A percentile compares a stretch with the other conserved stretches of the same genome.
Evolutionary conservation across 2,797 vertebrate species (phyloP).

Genomic region (Lepus townsendii): DNA sequence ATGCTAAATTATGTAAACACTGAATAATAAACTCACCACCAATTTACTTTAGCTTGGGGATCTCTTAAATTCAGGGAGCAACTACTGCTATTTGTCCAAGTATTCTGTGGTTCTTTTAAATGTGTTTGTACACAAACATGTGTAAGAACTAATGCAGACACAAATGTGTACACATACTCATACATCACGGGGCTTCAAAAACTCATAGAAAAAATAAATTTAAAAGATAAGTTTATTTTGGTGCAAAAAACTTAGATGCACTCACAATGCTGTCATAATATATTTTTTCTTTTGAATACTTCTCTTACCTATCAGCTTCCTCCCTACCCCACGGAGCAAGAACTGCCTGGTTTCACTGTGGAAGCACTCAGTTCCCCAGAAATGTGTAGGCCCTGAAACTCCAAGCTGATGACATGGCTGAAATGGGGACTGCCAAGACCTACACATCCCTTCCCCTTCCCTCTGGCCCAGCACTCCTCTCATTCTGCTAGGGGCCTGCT

Average conservation of each 20-base stretch:
- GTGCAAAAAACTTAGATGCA: no score
- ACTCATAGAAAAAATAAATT: no score
- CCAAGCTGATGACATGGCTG: not conserved
- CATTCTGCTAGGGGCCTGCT: not conserved
- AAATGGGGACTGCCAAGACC: not conserved
- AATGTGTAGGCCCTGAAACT: not conserved
- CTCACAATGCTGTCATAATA: no score
- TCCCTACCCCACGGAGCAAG: not conserved
- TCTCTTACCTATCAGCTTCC: not conserved
- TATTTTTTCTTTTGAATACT: no score
- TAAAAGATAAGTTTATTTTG: no score
- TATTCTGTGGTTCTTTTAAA: not conserved
- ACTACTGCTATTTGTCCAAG: not conserved
- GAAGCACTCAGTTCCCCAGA: not conserved
- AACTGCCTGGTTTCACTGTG: not conserved
- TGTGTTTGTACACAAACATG: no score
- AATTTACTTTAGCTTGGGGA: not conserved
- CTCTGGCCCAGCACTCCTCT: not conserved
- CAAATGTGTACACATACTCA: not conserved
- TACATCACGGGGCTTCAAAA: not conserved
- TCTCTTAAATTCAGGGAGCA: not conserved
- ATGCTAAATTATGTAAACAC: slow-evolving; percentile 28
- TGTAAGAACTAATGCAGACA: not conserved
- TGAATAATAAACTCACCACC: not conserved
- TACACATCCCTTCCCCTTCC: not conserved